Evolutionary conservation across 1,140 invertebrate genomes (phyloP).

Genomic region (Drosophila lacertosa): DNA sequence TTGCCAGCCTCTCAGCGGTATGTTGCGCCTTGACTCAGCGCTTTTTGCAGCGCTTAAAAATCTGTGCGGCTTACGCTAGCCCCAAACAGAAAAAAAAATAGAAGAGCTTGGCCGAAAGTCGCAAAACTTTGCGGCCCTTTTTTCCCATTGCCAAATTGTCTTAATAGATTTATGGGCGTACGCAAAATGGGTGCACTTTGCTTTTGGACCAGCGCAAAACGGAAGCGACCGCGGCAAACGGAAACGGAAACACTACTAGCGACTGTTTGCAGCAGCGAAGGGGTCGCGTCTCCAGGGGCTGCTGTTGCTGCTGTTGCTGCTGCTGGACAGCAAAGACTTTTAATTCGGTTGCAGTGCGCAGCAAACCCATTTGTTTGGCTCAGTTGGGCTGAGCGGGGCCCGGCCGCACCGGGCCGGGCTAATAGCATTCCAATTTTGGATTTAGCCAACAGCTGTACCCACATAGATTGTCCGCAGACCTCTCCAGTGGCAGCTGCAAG

Average conservation of each 20-base stretch:
- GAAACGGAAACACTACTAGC: conserved; percentile 27
- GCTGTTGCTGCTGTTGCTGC: background rate
- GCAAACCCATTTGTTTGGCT: conserved; percentile 40
- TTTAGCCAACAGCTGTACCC: conserved; percentile 13
- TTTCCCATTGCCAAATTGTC: conserved; percentile 70
- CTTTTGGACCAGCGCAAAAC: conserved; percentile 20
- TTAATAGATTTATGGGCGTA: conserved; percentile 79
- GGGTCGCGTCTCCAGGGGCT: conserved; percentile 6
- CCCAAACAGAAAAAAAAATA: background rate
- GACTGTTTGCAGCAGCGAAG: conserved; percentile 11
- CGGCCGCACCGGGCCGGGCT: conserved; percentile 8
- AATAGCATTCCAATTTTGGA: conserved; percentile 54
- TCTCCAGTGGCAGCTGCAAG: background rate
- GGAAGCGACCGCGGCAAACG: conserved; percentile 52
- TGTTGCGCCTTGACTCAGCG: conserved; percentile 38
- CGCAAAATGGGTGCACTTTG: conserved; percentile 79
- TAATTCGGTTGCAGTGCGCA: conserved; percentile 63
- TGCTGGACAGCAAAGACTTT: conserved; percentile 51
- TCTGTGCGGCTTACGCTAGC: conserved; percentile 42
- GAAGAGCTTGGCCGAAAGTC: conserved; percentile 26
- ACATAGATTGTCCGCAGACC: conserved; percentile 8
- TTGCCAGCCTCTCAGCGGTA: conserved; percentile 43
- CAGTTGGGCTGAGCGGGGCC: background rate
- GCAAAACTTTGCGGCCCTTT: conserved; percentile 39
- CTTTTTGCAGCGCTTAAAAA: conserved; percentile 51